Base-by-base conservation (phyloP, 1,140 invertebrate species). In the Sycophila sp. region DNA sequence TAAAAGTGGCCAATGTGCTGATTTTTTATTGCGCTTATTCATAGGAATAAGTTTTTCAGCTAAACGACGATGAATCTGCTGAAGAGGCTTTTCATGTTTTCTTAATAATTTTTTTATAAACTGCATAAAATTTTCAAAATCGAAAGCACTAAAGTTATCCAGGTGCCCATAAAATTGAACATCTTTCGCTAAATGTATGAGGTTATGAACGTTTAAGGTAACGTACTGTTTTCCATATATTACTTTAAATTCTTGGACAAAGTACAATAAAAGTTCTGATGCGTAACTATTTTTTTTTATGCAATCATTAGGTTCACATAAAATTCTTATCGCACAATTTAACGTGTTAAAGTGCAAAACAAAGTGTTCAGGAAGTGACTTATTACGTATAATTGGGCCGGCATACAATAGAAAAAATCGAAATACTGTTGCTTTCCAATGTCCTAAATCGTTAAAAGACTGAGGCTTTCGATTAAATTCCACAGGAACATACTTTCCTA, bases 381-480 rank as follows among this genome's bases (percentile, higher is more conserved):
- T 11, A 17, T 69, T 36, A 24, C 34, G 51, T 19, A 83, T 72
- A 24, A 83, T 26, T n/a, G 78, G 76, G 10, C 73, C 76, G 17
- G 66, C 51, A 62, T 84, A 84, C 49, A 80, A 66, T 8, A 83
- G 68, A 71, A 82, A 60, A 17, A 36, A 28, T 42, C 38, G 22
- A n/a, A 26, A 42, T 42, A 42, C 36, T 2, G 58, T 60, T 2
- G 36, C 58, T 42, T 60, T 60, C 58, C 58, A 60, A 15, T 42
- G 24, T 19, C 69, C 45, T 38, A 75, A 26, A 26, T 73, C 60
- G 22, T 65, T 58, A 28, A 83, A 65, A 38, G 26, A 10, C 66
- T 76, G 47, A 24, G 76, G 77, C 73, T 73, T 77, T 66, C 79
- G 69, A 65, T 22, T 38, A 75, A 81, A 81, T 42, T 83, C 78